Conservation (phyloP, 1,140 invertebrate genomes). For the Zaprionus lachaisei region DNA sequence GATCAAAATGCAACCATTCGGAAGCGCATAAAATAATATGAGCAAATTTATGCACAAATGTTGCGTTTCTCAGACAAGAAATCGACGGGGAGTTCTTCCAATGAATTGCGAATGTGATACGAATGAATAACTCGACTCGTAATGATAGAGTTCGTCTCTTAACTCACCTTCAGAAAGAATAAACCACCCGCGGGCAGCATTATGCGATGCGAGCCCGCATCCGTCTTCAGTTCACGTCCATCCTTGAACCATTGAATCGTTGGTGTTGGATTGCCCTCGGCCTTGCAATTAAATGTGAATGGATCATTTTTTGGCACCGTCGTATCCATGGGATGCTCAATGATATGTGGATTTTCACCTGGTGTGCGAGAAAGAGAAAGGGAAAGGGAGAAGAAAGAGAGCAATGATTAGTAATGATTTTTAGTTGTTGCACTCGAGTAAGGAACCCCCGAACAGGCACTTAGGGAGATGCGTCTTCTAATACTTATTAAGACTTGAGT, state of each 20-base stretch:
- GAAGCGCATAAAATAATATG: conserved; percentile 80
- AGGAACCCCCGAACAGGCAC: not conserved
- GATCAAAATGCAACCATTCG: conserved; percentile 75
- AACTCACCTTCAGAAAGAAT: conserved; percentile 90
- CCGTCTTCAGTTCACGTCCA: conserved; percentile 86
- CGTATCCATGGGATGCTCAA: conserved; percentile 90
- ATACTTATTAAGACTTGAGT: conserved; percentile 47
- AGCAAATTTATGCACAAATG: conserved; percentile 73
- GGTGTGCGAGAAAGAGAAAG: conserved; percentile 26
- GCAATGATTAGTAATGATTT: conserved; percentile 14
- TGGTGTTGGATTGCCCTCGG: conserved; percentile 88
- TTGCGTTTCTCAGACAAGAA: conserved; percentile 62
- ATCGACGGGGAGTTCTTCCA: conserved; percentile 31
- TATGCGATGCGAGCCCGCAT: conserved; percentile 85
- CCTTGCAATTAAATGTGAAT: conserved; percentile 88
- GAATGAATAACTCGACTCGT: conserved; percentile 24
- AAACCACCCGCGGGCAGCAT: conserved; percentile 88
- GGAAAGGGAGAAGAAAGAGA: conserved; percentile 7
- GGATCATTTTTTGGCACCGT: conserved; percentile 89
- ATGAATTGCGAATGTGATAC: conserved; percentile 7
- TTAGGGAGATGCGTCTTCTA: conserved; percentile 31
- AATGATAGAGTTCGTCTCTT: conserved; percentile 63
- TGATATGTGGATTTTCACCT: conserved; percentile 89
- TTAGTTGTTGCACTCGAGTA: not conserved
- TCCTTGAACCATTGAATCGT: conserved; percentile 89